Conservation (phyloP, 2,113 vertebrate genomes). For the Vimba vimba region DNA sequence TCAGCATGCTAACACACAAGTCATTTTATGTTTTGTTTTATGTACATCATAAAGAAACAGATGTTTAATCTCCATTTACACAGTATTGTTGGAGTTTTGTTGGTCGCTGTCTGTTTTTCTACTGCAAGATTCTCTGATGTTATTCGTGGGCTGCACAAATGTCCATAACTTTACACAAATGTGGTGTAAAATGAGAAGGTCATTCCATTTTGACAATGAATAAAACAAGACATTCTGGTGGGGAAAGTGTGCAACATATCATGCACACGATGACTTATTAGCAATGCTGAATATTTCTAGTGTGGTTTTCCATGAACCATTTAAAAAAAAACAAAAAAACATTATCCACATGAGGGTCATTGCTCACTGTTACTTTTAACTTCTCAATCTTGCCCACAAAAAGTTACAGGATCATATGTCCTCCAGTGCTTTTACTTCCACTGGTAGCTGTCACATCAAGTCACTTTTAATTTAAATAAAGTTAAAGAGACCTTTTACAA, state of each 20-base stretch:
- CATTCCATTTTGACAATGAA: slow-evolving; percentile 1
- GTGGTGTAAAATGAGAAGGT: slow-evolving; percentile 4
- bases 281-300: neutral
- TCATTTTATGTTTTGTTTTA: neutral
- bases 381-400: neutral
- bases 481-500: neutral
- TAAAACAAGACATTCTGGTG: slow-evolving; percentile 13
- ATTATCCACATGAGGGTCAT: neutral
- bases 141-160: neutral
- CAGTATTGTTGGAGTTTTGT: too few relatives aligned
- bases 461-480: neutral
- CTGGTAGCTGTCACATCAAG: neutral
- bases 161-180: neutral
- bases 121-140: neutral
- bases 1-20: neutral
- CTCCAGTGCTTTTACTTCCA: neutral
- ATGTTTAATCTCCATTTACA: neutral
- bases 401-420: neutral
- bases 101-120: neutral
- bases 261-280: neutral
- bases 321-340: neutral
- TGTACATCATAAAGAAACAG: neutral
- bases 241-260: neutral
- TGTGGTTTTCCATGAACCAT: neutral
- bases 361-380: slow-evolving; percentile 10